These are phyloP conservation scores for Alethe diademata DNA, from an alignment of 2,113 vertebrate species.

Conservation along the genomic window DNA sequence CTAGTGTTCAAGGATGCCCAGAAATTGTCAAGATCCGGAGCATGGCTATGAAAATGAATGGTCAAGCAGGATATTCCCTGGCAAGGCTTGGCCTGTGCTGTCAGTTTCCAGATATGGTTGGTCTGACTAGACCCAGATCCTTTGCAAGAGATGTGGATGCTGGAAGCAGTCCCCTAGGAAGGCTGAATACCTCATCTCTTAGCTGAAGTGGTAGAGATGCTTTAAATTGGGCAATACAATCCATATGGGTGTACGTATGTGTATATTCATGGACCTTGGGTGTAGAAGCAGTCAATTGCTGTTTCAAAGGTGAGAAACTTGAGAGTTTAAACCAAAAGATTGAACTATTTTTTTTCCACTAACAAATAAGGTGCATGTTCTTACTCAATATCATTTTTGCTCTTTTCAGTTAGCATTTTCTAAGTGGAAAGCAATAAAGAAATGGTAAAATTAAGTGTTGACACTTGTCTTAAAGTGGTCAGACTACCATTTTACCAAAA, in stretches of 20 bases:
- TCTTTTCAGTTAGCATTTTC: not conserved
- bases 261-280: not conserved
- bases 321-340: not conserved
- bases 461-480: not conserved
- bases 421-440: not conserved
- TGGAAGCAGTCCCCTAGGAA: not conserved
- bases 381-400: not conserved
- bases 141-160: not conserved
- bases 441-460: not conserved
- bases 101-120: not conserved
- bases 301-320: not conserved
- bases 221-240: not conserved
- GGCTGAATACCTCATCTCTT: not conserved
- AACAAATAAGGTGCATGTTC: not conserved
- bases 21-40: not conserved
- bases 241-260: not conserved
- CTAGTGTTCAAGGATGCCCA: not conserved
- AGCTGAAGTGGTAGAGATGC: not conserved
- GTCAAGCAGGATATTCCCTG: not conserved
- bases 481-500: not conserved
- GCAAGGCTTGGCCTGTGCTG: not conserved
- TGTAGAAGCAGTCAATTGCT: not conserved
- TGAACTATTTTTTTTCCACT: not conserved
- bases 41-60: not conserved
- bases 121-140: not conserved